Percentiles rank a stretch among this genome's conserved stretches.
These are phyloP conservation scores for Phocoena sinus DNA, from an alignment of 2,113 vertebrate species.

Conservation along the genomic window DNA sequence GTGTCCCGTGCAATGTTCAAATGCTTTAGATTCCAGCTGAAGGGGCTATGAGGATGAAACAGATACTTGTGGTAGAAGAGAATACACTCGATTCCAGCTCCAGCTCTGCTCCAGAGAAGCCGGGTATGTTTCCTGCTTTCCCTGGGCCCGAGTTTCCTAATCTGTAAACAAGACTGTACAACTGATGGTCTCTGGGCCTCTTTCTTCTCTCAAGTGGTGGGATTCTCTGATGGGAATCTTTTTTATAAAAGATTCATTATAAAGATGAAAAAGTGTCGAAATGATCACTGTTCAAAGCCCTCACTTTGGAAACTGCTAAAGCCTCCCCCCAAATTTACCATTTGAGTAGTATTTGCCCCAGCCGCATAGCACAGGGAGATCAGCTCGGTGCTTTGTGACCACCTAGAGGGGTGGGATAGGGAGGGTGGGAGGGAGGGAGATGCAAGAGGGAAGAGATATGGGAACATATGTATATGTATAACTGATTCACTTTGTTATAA, in stretches of 20 bases:
- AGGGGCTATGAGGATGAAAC: not conserved
- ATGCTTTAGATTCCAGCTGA: not conserved
- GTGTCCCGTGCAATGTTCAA: fast-evolving
- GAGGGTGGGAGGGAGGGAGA: too few relatives aligned
- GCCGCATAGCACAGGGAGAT: too few relatives aligned
- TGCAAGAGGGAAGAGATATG: too few relatives aligned
- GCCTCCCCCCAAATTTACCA: not conserved
- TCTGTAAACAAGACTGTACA: not conserved
- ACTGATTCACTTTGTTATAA: too few relatives aligned
- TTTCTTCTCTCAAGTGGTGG: not conserved
- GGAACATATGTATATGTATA: too few relatives aligned
- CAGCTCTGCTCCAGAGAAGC: not conserved
- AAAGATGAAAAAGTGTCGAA: not conserved
- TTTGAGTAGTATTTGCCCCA: not conserved
- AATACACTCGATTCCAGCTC: not conserved
- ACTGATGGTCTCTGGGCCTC: not conserved
- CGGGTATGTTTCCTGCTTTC: too few relatives aligned
- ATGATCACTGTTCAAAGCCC: not conserved
- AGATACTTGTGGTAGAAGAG: not conserved
- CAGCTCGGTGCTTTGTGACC: too few relatives aligned
- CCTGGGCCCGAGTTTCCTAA: not conserved
- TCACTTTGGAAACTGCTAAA: not conserved
- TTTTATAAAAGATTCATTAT: not conserved
- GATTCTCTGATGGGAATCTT: not conserved
- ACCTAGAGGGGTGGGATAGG: too few relatives aligned